Percentiles rank a stretch among this genome's conserved stretches.
phyloP scores from a whole-genome alignment of 2,797 vertebrate species.

The Thripadectes ignobilis region DNA sequence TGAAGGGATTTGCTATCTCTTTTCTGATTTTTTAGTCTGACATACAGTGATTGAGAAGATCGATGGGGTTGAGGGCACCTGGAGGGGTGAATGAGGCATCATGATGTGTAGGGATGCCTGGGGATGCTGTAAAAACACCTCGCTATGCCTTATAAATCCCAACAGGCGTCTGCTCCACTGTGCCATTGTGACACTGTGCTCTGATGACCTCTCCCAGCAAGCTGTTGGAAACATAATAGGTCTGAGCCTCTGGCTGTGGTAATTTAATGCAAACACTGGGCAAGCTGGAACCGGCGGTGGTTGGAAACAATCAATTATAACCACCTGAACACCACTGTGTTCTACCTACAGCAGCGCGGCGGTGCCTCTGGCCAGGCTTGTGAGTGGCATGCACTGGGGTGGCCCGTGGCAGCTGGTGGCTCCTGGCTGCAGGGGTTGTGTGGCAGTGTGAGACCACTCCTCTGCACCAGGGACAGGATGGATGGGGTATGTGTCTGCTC shows the following conservation, averaged over 20 bases:
- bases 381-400: rapidly evolving
- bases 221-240: background rate
- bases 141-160: rapidly evolving
- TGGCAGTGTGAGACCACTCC: background rate
- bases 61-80: background rate
- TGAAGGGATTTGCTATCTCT: background rate
- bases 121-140: background rate
- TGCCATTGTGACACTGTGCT: background rate
- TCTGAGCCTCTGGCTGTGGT: background rate
- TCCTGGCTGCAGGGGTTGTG: background rate
- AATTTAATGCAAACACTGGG: background rate
- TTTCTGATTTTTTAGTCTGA: background rate
- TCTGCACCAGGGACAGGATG: background rate
- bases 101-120: background rate
- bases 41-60: background rate
- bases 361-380: rapidly evolving
- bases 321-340: background rate
- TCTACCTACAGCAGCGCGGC: background rate
- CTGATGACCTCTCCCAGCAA: background rate
- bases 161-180: background rate
- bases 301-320: background rate
- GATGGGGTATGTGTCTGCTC: background rate
- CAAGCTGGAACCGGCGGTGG: background rate
- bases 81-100: background rate
- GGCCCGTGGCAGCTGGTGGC: rapidly evolving